phyloP scores from a whole-genome alignment of 2,113 vertebrate genomes.

The Lophura nycthemera region DNA sequence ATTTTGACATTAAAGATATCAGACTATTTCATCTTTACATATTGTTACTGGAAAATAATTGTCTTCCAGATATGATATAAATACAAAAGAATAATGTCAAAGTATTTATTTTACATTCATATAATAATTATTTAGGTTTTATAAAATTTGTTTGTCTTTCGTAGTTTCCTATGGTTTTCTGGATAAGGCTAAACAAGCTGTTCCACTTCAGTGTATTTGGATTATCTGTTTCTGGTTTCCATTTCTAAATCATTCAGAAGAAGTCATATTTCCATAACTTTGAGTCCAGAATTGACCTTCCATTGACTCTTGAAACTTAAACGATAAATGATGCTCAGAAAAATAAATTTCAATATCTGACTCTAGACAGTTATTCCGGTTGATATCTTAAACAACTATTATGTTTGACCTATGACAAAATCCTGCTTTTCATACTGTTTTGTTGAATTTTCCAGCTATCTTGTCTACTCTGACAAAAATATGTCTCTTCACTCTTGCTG shows the following conservation, averaged over 20 bases:
- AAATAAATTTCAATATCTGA: not conserved
- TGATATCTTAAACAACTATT: not conserved
- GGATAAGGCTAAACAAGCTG: not conserved
- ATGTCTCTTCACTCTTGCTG: not conserved
- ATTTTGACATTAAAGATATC: not conserved
- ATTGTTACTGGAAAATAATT: not conserved
- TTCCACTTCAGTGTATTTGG: not conserved
- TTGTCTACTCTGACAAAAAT: slow-evolving; percentile 9
- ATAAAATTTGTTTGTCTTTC: not conserved
- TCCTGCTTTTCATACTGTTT: not conserved
- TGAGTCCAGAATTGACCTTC: not conserved
- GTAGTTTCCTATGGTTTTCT: not conserved
- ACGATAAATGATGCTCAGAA: not conserved
- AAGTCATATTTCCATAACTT: fast-evolving
- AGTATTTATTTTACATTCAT: not conserved
- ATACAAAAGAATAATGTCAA: not conserved
- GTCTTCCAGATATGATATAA: not conserved
- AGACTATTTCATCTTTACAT: not conserved
- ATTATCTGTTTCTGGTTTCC: not conserved
- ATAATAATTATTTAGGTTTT: not conserved
- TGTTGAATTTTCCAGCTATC: not conserved
- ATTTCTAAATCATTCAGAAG: not conserved
- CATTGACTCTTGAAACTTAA: not conserved
- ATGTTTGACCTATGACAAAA: not conserved
- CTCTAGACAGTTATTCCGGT: not conserved